A percentile compares a stretch with the other conserved stretches of the same genome.
phyloP scores from a whole-genome alignment of 30 jellyfish, hydroid and myxozoan species.

The Cassiopea andromeda region DNA sequence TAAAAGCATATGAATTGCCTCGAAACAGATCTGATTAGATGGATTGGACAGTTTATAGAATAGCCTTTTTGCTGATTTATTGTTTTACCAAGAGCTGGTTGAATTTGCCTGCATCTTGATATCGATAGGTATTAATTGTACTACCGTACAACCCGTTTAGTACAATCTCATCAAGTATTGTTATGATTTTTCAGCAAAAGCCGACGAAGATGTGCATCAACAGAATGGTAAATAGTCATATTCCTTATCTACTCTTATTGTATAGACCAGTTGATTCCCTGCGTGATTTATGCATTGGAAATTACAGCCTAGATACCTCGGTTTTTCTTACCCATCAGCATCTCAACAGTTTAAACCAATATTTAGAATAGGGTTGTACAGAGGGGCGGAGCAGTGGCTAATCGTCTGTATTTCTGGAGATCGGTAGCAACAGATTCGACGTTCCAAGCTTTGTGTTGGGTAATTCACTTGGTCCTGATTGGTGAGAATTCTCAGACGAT shows the following conservation, averaged over 20 bases:
- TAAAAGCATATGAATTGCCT: neutral
- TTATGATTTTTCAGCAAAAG: constrained; percentile 2
- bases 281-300: too few species aligned
- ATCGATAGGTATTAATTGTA: neutral
- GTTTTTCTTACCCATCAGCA: too few species aligned
- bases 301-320: too few species aligned
- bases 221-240: neutral
- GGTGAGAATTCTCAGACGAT: too few species aligned
- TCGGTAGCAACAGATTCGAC: too few species aligned
- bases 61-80: neutral
- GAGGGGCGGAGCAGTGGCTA: neutral
- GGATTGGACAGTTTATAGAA: neutral
- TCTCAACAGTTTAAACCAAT: neutral
- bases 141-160: neutral
- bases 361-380: neutral
- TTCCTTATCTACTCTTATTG: neutral
- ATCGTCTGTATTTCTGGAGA: neutral
- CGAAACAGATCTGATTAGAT: constrained; percentile 12
- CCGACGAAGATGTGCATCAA: neutral
- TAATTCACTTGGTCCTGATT: too few species aligned
- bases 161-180: neutral
- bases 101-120: neutral
- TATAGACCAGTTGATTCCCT: too few species aligned
- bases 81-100: neutral
- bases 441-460: too few species aligned